Conservation (phyloP, 2,888 invertebrate species). For the Campoplex capitator region DNA sequence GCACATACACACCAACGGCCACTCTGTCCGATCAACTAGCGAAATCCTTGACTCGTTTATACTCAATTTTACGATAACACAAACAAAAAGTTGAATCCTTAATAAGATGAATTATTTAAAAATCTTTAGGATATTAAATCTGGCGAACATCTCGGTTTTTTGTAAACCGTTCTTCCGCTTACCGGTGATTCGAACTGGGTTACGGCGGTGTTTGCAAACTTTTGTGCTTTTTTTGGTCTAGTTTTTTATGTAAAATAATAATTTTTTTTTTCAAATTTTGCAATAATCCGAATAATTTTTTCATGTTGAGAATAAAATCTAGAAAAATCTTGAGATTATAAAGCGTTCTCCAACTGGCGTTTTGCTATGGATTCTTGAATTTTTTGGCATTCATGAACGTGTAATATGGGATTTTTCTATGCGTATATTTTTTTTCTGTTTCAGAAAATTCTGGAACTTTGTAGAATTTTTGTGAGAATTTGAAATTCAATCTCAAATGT, state of each 20-base stretch:
- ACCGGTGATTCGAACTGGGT: background rate
- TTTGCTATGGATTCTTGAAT: background rate
- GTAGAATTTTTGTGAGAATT: no score
- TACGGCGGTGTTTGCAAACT: background rate
- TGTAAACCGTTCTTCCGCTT: background rate
- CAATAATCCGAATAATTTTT: background rate
- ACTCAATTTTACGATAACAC: constrained; percentile 12
- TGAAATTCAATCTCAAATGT: no score
- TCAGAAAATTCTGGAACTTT: no score
- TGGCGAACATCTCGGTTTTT: background rate
- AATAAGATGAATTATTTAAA: background rate
- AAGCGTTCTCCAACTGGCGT: background rate
- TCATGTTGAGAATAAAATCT: background rate
- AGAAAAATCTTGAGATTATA: background rate
- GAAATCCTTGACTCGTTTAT: constrained; percentile 42
- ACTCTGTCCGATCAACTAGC: constrained; percentile 55
- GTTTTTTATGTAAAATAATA: background rate
- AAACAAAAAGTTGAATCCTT: constrained; percentile 15
- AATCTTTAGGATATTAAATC: background rate
- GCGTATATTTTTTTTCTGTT: no score
- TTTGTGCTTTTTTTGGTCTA: background rate
- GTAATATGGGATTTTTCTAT: no score
- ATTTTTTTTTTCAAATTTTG: background rate
- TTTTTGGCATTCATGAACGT: no score
- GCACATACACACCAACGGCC: constrained; percentile 43